Base-by-base conservation (phyloP, 2,797 vertebrate species). In the Melopsittacus undulatus region DNA sequence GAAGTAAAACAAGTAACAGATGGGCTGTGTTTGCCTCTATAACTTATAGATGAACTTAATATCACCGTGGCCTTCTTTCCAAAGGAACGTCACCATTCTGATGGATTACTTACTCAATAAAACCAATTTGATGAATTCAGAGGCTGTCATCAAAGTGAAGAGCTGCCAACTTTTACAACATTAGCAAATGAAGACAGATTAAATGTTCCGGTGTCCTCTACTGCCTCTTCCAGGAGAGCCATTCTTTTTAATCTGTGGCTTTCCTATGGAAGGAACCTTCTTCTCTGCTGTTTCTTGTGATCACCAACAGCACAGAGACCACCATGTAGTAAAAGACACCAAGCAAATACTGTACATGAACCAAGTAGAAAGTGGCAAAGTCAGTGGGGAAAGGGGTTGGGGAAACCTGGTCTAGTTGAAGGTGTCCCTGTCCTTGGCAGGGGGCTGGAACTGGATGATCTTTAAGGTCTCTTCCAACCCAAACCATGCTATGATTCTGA, bases 1-100 rank as follows among this genome's bases (percentile, higher is more conserved):
- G 83, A 91, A 84, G 42, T 52, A 73, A 84, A 96, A 88, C 74
- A 92, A 91, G 73, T 86, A 91, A 73, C 38, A 80, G n/a, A 34
- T 7, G 86, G 70, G 70, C 64, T 70, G 52, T 75, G 63, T 61
- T 92, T 91, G 84, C 24, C 89, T 56, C 48, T 24, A 23, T 62
- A 79, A 73, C 64, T 88, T 67, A 61, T 46, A 80, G 63, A 77
- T 48, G 43, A 93, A 95, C 66, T 83, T 62, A 87, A 18, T 48
- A 69, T 43, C 76, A 57, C 85, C 48, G 5, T 32, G 63, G 30
- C 83, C 52, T 67, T 90, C 66, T 70, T 96, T 92, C 87, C 80
- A 72, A 82, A 91, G 36, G 61, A 64, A 36, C 48, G 80, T 87
- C 57, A 67, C 45, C 20, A 48, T 83, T 83, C 63, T 79, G 73